Evolutionary conservation across 2,797 vertebrate genomes (phyloP), one percentile per base, ranked within the genome.

Genomic region (Vireo griseus): DNA sequence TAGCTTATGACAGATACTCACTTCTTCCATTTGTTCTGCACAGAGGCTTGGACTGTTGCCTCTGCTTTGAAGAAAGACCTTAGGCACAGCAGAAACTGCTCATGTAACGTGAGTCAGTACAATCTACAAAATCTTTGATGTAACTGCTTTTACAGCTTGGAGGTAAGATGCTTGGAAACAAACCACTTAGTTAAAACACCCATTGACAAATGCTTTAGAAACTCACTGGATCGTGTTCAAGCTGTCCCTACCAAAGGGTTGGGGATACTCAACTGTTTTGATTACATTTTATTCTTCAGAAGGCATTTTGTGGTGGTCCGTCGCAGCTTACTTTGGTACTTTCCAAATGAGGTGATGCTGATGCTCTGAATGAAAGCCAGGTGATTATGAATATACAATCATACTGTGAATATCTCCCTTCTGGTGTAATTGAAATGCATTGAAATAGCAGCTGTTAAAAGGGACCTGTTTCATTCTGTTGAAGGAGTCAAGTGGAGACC

Each of bases 191-290:
- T 67, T 95, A 68, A 78, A 69, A n/a, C n/a, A 51, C 31, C 24
- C 29, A 24, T 57, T 86, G 84, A 47, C 62, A 92, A 88, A 81
- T 29, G 31, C 54, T 80, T 82, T 72, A 83, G 76, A 77, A 93
- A 59, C 35, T 79, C 50, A 12, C 19, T 94, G 74, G 65, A 73
- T 97, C 67, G 72, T 90, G 78, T 96, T 95, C 67, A 93, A 92
- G 72, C 77, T 88, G 20, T 71, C 61, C 17, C 72, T 91, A 58
- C 29, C 7, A 68, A 88, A 63, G 7, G 2, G 3, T 35, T 50
- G 14, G 28, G 16, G 16, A 77, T 40, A 72, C 40, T 74, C 67
- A 73, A 47, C 35, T 50, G 24, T n/a, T 94, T 57, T 69, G 25
- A 12, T 22, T 61, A 13, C 18, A 16, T 71, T 24, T 33, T 10